Evolutionary conservation across 2,797 vertebrate genomes (phyloP), one percentile per base, ranked within the genome.

Genomic region (Thamnophis elegans): DNA sequence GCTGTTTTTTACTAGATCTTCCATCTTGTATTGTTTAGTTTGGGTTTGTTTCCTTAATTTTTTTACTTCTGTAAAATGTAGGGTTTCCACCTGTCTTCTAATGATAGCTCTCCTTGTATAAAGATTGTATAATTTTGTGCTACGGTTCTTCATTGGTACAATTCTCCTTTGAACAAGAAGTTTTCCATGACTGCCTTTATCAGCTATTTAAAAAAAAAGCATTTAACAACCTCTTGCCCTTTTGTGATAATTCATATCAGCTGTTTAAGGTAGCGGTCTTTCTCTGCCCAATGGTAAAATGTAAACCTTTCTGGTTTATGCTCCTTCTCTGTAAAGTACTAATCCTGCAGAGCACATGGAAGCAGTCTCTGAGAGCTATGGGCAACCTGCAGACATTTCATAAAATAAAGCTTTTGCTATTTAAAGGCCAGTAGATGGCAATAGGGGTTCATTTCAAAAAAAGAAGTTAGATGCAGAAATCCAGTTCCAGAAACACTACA

Each of bases 341-440:
- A 78, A 13, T 42, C n/a, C 54, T 28, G 32, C 7, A 89, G 55
- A 42, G 26, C 28, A 42, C 42, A 62, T 36, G 25, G 51, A 65
- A 87, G 26, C 47, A 55, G 6, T 65, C 12, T 20, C 62, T 36
- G 10, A 3, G 51, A 53, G 2, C 28, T 82, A 20, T 55, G 5
- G 55, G 20, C 13, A 13, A 47, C 12, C 47, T 60, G n/a, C 20
- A 12, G 12, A 22, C 2, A 18, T 78, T 85, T 90, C 89, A 53
- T 82, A 26, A 60, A 90, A 53, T 56, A 56, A 87, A 93, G 20
- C 51, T 95, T 56, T 91, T 96, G 92, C 92, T 94, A 16, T 89
- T 94, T 55, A 10, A 87, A 92, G 86, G 93, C 97, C 97, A 96
- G 96, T 88, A 97, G 97, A 94, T 96, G 96, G 97, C 97, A 96